A percentile compares a stretch with the other conserved stretches of the same genome.
Conservation (phyloP, 2,797 vertebrate species). For the Dicrostonyx torquatus region DNA sequence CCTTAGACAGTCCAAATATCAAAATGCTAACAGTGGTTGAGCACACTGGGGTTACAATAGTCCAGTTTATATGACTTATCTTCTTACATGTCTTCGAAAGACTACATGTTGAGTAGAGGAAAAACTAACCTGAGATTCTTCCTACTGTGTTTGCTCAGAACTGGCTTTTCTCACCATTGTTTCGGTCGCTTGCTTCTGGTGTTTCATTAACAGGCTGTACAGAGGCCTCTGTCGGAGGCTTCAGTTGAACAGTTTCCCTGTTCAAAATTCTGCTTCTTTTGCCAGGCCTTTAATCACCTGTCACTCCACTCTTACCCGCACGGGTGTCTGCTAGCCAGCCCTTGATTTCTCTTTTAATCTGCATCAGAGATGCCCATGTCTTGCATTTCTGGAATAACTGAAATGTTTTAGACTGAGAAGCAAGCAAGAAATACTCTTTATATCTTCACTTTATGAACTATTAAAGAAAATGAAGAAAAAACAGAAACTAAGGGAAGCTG, state of each 20-base stretch:
- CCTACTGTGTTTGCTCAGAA: neutral
- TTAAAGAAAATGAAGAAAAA: neutral
- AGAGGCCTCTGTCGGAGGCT: neutral
- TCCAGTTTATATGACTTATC: neutral
- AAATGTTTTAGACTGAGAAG: conserved; percentile 41
- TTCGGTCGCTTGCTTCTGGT: neutral
- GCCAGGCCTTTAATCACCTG: neutral
- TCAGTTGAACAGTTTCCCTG: neutral
- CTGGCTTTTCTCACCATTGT: neutral
- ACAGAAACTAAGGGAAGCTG: neutral
- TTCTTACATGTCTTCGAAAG: neutral
- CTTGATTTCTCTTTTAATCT: neutral
- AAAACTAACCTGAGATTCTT: neutral
- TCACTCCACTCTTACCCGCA: neutral
- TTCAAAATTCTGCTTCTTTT: neutral
- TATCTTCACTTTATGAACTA: conserved; percentile 38
- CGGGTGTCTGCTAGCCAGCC: neutral
- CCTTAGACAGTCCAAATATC: neutral
- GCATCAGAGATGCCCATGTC: neutral
- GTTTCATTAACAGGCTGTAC: neutral
- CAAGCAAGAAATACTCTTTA: neutral
- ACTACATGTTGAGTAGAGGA: neutral
- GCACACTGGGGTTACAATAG: neutral
- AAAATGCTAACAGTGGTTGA: neutral
- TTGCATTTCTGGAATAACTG: conserved; percentile 34